phyloP scores from a whole-genome alignment of 2,113 vertebrate genomes.

The zebrafish (Danio rerio) region DNA sequence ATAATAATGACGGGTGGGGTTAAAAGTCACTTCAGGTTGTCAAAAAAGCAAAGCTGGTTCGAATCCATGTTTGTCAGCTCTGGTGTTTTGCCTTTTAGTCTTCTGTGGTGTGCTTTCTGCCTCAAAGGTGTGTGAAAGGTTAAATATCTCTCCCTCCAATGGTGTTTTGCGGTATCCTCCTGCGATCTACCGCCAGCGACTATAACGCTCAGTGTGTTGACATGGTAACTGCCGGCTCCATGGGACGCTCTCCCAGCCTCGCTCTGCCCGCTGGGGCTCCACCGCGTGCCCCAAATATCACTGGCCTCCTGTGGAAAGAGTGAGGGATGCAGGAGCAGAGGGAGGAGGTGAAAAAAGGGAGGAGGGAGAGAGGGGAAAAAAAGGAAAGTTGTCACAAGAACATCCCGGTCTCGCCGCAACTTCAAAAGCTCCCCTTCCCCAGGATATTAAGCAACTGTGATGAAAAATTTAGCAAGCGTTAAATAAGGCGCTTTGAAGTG shows the following conservation, averaged over 20 bases:
- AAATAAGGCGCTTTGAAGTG: constrained; percentile 87
- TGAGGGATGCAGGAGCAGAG: constrained; percentile 65
- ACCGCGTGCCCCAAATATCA: constrained; percentile 52
- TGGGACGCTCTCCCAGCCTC: constrained; percentile 16
- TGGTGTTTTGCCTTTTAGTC: constrained; percentile 13
- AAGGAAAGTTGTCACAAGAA: constrained; percentile 77
- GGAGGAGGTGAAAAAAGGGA: constrained; percentile 63
- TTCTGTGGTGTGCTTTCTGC: constrained; percentile 20
- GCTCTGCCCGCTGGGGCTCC: constrained; percentile 44
- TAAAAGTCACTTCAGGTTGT: neutral
- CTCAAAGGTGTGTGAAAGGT: constrained; percentile 43
- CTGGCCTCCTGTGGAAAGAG: constrained; percentile 60
- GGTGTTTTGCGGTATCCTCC: constrained; percentile 16
- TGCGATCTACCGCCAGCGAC: neutral
- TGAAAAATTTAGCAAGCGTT: constrained; percentile 87
- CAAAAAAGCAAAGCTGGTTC: neutral
- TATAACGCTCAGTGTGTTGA: constrained; percentile 1
- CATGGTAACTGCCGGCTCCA: constrained; percentile 27
- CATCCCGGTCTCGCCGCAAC: constrained; percentile 79
- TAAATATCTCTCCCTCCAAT: constrained; percentile 33
- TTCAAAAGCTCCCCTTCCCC: constrained; percentile 85
- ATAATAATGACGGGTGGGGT: neutral
- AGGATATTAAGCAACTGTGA: constrained; percentile 86
- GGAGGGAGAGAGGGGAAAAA: constrained; percentile 41
- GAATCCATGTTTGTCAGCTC: constrained; percentile 7